These are phyloP conservation scores for Drosophila fungiperda DNA, from an alignment of 2,888 invertebrate genomes.

Conservation along the genomic window DNA sequence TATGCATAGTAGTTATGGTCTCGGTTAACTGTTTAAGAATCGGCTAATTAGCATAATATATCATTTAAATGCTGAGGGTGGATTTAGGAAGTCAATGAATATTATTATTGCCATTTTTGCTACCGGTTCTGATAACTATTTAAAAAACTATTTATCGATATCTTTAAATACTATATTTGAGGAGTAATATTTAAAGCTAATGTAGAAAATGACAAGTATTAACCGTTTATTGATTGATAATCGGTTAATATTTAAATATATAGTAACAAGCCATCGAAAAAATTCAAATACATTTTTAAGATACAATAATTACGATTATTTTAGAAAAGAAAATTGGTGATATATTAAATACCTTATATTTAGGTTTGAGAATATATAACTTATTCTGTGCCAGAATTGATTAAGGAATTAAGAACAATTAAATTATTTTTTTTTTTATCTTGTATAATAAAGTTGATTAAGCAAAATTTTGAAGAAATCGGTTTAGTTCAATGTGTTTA, in stretches of 20 bases:
- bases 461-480: not conserved
- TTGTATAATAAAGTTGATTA: not conserved
- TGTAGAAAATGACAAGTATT: not conserved
- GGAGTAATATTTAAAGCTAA: not conserved
- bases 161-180: not conserved
- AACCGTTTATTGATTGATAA: not conserved
- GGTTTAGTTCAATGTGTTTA: not conserved
- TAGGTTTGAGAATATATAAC: too few relatives aligned
- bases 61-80: not conserved
- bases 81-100: not conserved
- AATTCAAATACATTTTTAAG: not conserved
- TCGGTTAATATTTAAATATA: not conserved
- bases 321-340: not conserved
- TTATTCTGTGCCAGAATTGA: not conserved
- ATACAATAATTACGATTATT: not conserved
- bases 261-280: not conserved
- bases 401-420: not conserved
- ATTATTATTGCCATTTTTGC: not conserved
- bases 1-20: not conserved
- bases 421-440: too few relatives aligned
- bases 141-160: not conserved
- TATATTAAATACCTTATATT: not conserved
- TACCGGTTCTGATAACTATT: not conserved
- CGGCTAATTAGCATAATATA: not conserved
- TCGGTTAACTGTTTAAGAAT: not conserved